Conservation (phyloP, 2,888 invertebrate species). For the Melikaiella ostensackeni region DNA sequence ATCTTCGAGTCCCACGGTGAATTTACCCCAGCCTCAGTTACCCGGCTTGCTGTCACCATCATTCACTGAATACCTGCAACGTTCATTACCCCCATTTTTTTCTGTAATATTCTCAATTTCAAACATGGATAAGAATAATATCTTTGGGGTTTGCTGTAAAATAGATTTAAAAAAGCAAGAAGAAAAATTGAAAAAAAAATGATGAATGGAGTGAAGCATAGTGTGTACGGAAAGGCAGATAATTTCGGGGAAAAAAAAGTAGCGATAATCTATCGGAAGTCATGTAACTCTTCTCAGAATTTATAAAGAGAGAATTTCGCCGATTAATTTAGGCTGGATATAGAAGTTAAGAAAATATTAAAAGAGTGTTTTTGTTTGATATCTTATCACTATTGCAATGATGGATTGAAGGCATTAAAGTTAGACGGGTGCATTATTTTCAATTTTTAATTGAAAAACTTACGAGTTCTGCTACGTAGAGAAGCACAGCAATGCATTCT, state of each 20-base stretch:
- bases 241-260: conserved; percentile 12
- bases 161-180: not conserved
- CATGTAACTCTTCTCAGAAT: conserved; percentile 19
- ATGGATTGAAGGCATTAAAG: not conserved
- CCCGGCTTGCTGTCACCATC: too few species aligned
- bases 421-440: not conserved
- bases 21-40: too few species aligned
- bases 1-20: too few species aligned
- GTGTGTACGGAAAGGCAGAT: conserved; percentile 5
- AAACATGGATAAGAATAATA: too few species aligned
- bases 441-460: conserved; percentile 61
- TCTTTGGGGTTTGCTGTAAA: not conserved
- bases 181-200: not conserved
- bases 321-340: not conserved
- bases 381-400: not conserved
- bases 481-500: conserved; percentile 86
- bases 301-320: not conserved
- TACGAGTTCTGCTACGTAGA: conserved; percentile 89
- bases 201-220: not conserved
- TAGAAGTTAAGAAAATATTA: not conserved
- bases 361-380: not conserved
- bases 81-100: too few species aligned
- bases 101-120: too few species aligned
- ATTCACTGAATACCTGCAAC: too few species aligned
- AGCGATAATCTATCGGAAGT: conserved; percentile 32